These are phyloP conservation scores for Myiozetetes cayanensis DNA, from an alignment of 2,113 vertebrate species.

Conservation along the genomic window DNA sequence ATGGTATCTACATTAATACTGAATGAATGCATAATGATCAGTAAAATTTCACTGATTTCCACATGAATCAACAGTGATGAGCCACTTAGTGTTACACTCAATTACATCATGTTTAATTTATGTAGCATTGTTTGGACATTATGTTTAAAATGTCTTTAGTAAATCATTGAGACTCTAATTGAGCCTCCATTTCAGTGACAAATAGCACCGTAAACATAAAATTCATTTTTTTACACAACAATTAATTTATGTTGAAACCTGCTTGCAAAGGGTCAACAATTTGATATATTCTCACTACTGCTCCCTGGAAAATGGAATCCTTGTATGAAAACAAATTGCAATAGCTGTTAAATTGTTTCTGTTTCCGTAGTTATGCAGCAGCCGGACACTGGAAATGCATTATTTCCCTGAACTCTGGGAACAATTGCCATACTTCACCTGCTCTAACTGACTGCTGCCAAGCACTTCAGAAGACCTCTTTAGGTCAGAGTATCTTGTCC, in stretches of 20 bases:
- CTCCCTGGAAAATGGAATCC: slow-evolving; percentile 8
- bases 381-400: neutral
- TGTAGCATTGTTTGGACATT: slow-evolving; percentile 63
- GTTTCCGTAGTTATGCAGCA: neutral
- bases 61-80: slow-evolving; percentile 64
- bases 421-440: neutral
- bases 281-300: slow-evolving; percentile 14
- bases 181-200: slow-evolving; percentile 45
- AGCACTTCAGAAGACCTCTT: neutral
- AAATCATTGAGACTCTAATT: slow-evolving; percentile 64
- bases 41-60: slow-evolving; percentile 61
- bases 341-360: slow-evolving; percentile 18
- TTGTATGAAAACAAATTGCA: neutral
- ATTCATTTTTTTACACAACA: slow-evolving; percentile 59
- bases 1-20: slow-evolving; percentile 44
- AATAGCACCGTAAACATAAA: slow-evolving; percentile 59
- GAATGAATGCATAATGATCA: slow-evolving; percentile 58
- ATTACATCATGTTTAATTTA: slow-evolving; percentile 71
- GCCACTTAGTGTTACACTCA: slow-evolving; percentile 54
- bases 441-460: neutral
- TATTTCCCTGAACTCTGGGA: neutral
- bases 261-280: slow-evolving; percentile 26
- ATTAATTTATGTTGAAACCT: slow-evolving; percentile 58
- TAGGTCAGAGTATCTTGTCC: neutral
- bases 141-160: slow-evolving; percentile 59